Conservation (phyloP, 2,113 vertebrate genomes). For the Dryoscopus gambensis region DNA sequence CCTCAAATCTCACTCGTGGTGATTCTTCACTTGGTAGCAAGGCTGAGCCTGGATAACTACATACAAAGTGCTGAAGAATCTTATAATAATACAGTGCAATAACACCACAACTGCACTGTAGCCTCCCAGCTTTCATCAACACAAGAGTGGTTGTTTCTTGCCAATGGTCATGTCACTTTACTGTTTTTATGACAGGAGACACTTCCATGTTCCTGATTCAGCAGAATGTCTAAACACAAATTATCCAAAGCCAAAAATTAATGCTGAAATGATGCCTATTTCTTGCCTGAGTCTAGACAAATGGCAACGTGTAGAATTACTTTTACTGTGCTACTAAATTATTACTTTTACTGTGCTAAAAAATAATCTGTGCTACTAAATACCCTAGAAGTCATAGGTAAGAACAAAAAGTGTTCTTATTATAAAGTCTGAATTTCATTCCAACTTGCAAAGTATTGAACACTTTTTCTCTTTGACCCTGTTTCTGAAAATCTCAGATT, state of each 20-base stretch:
- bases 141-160: background rate
- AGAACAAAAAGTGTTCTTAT: background rate
- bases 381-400: background rate
- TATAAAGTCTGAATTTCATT: background rate
- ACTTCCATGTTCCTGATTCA: background rate
- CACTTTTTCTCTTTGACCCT: background rate
- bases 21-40: background rate
- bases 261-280: background rate
- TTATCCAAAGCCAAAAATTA: background rate
- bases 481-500: background rate
- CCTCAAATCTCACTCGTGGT: background rate
- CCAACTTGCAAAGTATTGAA: background rate
- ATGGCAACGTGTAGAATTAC: background rate
- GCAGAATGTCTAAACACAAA: background rate
- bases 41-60: background rate
- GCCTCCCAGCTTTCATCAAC: background rate
- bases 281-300: background rate
- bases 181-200: background rate
- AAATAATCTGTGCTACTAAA: background rate
- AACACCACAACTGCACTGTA: background rate
- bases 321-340: background rate
- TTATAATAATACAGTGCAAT: fast-evolving
- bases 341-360: too few relatives aligned
- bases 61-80: background rate
- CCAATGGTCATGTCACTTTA: background rate